Percentiles rank a stretch among this genome's conserved stretches.
These are phyloP conservation scores for Puntigrus tetrazona DNA, from an alignment of 2,113 vertebrate species.

Conservation along the genomic window DNA sequence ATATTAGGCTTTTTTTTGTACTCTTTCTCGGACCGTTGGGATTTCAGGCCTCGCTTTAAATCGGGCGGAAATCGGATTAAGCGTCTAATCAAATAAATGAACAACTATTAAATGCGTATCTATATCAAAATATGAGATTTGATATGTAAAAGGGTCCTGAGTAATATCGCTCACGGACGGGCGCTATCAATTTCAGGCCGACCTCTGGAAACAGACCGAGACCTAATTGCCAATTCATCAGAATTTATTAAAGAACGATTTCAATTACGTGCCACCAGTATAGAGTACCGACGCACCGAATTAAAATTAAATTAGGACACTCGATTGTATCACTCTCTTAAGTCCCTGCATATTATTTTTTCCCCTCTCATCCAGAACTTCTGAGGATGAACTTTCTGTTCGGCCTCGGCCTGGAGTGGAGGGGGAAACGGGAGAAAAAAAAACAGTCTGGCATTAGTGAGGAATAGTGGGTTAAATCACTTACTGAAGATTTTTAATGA, in stretches of 20 bases:
- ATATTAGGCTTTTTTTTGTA: too few species aligned
- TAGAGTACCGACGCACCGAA: constrained; percentile 88
- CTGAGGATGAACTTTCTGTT: constrained; percentile 84
- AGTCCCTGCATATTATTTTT: constrained; percentile 71
- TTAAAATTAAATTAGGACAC: constrained; percentile 93
- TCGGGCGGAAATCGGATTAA: background rate
- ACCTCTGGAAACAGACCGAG: constrained; percentile 91
- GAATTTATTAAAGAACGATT: constrained; percentile 99
- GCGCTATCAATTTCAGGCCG: constrained; percentile 89
- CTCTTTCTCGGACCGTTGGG: too few species aligned
- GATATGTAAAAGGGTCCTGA: constrained; percentile 80
- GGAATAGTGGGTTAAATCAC: constrained; percentile 99
- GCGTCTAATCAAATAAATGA: constrained; percentile 9
- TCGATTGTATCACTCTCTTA: constrained; percentile 85
- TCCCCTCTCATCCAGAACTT: constrained; percentile 76
- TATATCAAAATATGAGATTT: constrained; percentile 47
- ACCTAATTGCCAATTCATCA: constrained; percentile 97
- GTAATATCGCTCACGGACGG: constrained; percentile 82
- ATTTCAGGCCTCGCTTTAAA: background rate
- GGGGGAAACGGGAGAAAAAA: constrained; percentile 40
- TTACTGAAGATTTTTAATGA: constrained; percentile 99
- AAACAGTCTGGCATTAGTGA: constrained; percentile 80
- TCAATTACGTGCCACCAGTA: constrained; percentile 91
- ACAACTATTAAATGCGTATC: background rate
- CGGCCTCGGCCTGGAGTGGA: constrained; percentile 65